Base-by-base conservation (phyloP, 2,113 vertebrate genomes). In the Heterotis niloticus region DNA sequence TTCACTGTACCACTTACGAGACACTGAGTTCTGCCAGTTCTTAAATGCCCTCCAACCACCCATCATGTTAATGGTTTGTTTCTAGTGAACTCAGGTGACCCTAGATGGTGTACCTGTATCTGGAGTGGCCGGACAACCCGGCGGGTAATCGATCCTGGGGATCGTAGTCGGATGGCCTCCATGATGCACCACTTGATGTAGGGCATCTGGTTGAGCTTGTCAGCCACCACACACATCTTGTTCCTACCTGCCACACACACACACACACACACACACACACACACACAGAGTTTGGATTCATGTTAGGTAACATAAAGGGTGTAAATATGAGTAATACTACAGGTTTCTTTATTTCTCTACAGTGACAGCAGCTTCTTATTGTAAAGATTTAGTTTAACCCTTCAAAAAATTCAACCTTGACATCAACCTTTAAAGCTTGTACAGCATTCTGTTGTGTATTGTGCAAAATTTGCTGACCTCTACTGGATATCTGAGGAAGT, bases 181-280 rank as follows among this genome's bases (percentile, higher is more conserved):
- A 94, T 87, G 86, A 90, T 81, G 76, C 93, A 95, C 89, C 91
- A 92, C 75, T 93, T 94, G 76, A 93, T 86, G 44, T 92, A 89
- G 16, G 84, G 83, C 14, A 94, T 89, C 24, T 18, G 57, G 13
- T 90, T 90, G 68, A 95, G 86, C 29, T 92, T 87, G 29, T 88
- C 86, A 12, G 89, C 87, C 20, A 90, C 88, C 0, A 94, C 72
- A 76, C n/a, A 44, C 10, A 16, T 79, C 23, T 14, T 57, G 17
- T 60, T 52, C 18, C 18, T 60, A 28, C 56, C 77, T 78, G 65
- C n/a, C n/a, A n/a, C n/a, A n/a, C n/a, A n/a, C n/a, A n/a, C 18
- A 0, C 28, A 10, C 23, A 77, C 51, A 77, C 20, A 52, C 1
- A 18, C 26, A n/a, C 73, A 23, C 12, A n/a, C n/a, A n/a, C n/a